Evolutionary conservation across 2,113 vertebrate species (phyloP).

Genomic region (Leucosticte australis): DNA sequence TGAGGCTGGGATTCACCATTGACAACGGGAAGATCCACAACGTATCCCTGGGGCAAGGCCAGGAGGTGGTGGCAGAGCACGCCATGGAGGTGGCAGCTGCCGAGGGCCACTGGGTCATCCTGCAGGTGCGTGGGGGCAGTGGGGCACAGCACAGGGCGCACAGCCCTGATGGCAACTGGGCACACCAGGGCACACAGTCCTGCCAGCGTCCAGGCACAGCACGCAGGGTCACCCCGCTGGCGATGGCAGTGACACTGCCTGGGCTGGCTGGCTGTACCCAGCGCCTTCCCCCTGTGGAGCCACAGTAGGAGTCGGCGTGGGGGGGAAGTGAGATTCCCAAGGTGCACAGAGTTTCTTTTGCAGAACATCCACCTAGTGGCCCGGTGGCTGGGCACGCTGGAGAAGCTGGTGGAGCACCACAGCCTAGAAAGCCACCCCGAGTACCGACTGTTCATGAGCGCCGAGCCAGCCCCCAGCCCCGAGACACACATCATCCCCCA

Average conservation of each 20-base stretch:
- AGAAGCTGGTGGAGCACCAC: slow-evolving; percentile 70
- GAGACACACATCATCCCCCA: slow-evolving; percentile 75
- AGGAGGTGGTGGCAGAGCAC: slow-evolving; percentile 70
- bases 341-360: neutral
- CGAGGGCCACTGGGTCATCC: slow-evolving; percentile 79
- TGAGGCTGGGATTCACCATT: slow-evolving; percentile 74
- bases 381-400: slow-evolving; percentile 72
- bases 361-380: slow-evolving; percentile 81
- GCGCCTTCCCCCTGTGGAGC: neutral
- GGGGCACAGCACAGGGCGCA: fast-evolving
- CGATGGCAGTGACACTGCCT: neutral
- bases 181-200: neutral
- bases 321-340: neutral
- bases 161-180: fast-evolving
- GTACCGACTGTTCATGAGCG: slow-evolving; percentile 74
- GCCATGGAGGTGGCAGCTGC: slow-evolving; percentile 68
- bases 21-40: slow-evolving; percentile 77
- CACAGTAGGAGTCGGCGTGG: fast-evolving
- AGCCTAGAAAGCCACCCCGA: slow-evolving; percentile 54
- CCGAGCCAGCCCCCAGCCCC: slow-evolving; percentile 65
- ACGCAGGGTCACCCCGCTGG: fast-evolving
- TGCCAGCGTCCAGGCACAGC: neutral
- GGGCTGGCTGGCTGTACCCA: neutral
- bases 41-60: slow-evolving; percentile 78
- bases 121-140: slow-evolving; percentile 60